phyloP scores from a whole-genome alignment of 2,888 invertebrate genomes.

The Chouioia cunea region DNA sequence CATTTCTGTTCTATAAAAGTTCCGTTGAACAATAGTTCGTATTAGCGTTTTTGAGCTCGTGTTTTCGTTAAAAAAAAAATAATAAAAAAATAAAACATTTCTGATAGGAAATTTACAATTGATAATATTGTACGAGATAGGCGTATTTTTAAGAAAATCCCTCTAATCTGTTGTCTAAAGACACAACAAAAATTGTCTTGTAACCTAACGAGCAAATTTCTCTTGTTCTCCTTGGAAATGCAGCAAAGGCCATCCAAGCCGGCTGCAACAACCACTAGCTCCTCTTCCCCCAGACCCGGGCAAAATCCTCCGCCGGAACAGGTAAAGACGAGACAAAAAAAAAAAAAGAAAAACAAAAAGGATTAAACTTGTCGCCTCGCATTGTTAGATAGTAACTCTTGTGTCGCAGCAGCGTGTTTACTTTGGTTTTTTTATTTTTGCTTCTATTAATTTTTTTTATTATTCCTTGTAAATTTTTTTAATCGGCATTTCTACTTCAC shows the following conservation, averaged over 20 bases:
- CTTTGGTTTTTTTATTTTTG: slow-evolving; percentile 21
- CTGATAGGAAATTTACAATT: no score
- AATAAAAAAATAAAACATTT: no score
- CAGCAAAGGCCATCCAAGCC: slow-evolving; percentile 72
- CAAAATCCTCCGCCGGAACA: slow-evolving; percentile 73
- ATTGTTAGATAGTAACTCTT: slow-evolving; percentile 54
- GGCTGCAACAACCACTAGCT: slow-evolving; percentile 70
- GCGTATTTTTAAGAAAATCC: slow-evolving; percentile 9
- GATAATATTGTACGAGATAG: no score
- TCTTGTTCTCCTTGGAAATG: slow-evolving; percentile 66
- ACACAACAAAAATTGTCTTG: slow-evolving; percentile 32
- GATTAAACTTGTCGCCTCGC: slow-evolving; percentile 35
- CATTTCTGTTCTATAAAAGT: background rate
- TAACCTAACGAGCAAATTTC: slow-evolving; percentile 50
- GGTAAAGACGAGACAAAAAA: slow-evolving; percentile 68
- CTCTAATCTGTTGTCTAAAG: slow-evolving; percentile 15
- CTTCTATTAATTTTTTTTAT: slow-evolving; percentile 2
- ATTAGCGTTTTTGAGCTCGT: no score
- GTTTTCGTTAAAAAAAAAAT: no score
- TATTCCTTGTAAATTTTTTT: no score
- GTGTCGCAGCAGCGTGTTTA: slow-evolving; percentile 47
- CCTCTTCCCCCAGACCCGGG: slow-evolving; percentile 71
- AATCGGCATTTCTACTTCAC: background rate
- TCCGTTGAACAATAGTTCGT: no score
- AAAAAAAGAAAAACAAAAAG: slow-evolving; percentile 41